Base-by-base conservation (phyloP, 2,113 vertebrate genomes). In the Dipodomys stephensi region DNA sequence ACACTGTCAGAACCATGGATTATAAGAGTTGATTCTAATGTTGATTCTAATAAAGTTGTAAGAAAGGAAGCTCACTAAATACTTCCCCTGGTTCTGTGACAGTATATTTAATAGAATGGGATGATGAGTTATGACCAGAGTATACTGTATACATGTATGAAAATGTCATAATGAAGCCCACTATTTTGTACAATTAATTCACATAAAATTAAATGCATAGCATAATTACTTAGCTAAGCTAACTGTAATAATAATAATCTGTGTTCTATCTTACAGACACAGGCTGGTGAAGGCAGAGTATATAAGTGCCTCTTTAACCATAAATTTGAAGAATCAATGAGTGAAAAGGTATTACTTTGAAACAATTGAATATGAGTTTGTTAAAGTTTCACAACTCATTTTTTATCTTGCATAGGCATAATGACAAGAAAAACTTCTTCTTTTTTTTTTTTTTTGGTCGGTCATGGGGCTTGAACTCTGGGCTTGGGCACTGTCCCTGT, bases 241-340 rank as follows among this genome's bases (percentile, higher is more conserved):
- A 69, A 79, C 71, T 68, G 39, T 74, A 49, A 64, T 83, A 35
- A 81, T 74, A 83, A 71, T 88, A 64, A 12, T 49, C n/a, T 44
- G 25, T 96, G 20, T 97, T 98, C 87, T 96, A 18, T 96, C 95
- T 96, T 96, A 78, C 96, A 99, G 99, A 99, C 98, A 80, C 99
- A 99, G 93, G 99, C 99, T 88, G 99, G 99, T 83, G 99, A 99
- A 97, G 99, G 99, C 28, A 97, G 99, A 96, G 99, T 99, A 35
- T 99, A 99, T 98, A 99, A 99, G 96, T 99, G 99, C 98, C 98
- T 99, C 92, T 99, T 99, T 96, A 99, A 99, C 95, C 99, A 99
- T 98, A 99, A 99, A 97, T 99, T 99, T 98, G 99, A 99, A 97
- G 99, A 99, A 89, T 99, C 98, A 60, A 99, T 99, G 99, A 99